Base-by-base conservation (phyloP, 2,888 invertebrate species). In the Apocheima hispidaria region DNA sequence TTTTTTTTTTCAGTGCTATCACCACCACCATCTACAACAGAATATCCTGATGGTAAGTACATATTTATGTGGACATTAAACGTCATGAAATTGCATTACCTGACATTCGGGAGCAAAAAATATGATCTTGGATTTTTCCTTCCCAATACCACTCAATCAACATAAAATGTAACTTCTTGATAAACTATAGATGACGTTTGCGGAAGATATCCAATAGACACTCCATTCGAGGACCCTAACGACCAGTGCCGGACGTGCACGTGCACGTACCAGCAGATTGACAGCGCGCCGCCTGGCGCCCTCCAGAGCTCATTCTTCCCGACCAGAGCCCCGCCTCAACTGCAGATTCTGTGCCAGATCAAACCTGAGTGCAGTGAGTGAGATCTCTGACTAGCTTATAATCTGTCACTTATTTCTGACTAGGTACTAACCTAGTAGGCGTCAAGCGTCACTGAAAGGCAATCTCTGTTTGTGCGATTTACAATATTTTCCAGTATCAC, bases 191-290 rank as follows among this genome's bases (percentile, higher is more conserved):
- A 44, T 28, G 44, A 44, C 10, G 18, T 18, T 0, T 44, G 46
- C 18, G 20, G 18, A 12, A 46, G 18, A 46, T 12, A 30, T 20
- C 30, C 46, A n/a, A 9, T 30, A 12, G 12, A 46, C 6, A 46
- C 30, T 12, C 30, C 18, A 3, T 46, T 46, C 12, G 30, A 46
- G 1, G 50, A 87, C 55, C 87, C 87, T 0, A 71, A 65, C n/a
- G 81, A 83, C 7, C 43, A 12, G 0, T 88, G 88, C 64, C 71
- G 72, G 33, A 54, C 74, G 9, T 90, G 89, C 75, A 77, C 77
- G 59, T 90, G 88, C 35, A 55, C 77, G 7, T 5, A 46, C 4
- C 9, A 33, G 33, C 12, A 10, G n/a, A 12, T 5, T 10, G 30
- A 30, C 30, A 30, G 12, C 30, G 16, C 46, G 2, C 4, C 30